These are phyloP conservation scores for Apodemus speciosus DNA, from an alignment of 2,113 vertebrate species.

Conservation along the genomic window DNA sequence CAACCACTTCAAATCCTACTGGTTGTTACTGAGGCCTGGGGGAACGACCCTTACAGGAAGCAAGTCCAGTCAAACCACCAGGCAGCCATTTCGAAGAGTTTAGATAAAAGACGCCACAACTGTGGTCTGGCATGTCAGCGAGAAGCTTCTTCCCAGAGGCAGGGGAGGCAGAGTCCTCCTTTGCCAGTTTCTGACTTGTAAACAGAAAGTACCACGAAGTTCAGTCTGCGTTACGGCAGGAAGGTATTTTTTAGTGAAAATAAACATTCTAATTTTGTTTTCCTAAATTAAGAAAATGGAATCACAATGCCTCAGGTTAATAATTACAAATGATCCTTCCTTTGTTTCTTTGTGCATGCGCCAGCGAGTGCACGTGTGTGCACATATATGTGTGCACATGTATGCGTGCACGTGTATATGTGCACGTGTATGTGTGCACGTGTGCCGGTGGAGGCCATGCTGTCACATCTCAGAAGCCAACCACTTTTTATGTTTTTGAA, in stretches of 20 bases:
- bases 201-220: constrained; percentile 33
- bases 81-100: constrained; percentile 8
- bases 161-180: background rate
- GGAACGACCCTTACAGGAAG: background rate
- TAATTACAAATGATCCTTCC: background rate
- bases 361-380: background rate
- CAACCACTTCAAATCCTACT: constrained; percentile 5
- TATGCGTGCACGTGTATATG: background rate
- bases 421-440: background rate
- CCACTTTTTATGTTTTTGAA: background rate
- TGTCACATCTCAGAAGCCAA: background rate
- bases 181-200: constrained; percentile 20
- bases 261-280: constrained; percentile 33
- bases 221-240: background rate
- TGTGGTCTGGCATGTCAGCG: background rate
- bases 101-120: background rate
- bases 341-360: background rate
- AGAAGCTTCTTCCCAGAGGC: background rate
- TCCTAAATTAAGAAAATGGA: constrained; percentile 41
- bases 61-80: constrained; percentile 30
- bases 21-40: background rate
- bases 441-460: too few relatives aligned
- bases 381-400: fast-evolving
- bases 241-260: constrained; percentile 1
- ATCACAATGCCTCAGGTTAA: background rate